phyloP scores from a whole-genome alignment of 2,797 vertebrate species.

The Emydoidea blandingii region DNA sequence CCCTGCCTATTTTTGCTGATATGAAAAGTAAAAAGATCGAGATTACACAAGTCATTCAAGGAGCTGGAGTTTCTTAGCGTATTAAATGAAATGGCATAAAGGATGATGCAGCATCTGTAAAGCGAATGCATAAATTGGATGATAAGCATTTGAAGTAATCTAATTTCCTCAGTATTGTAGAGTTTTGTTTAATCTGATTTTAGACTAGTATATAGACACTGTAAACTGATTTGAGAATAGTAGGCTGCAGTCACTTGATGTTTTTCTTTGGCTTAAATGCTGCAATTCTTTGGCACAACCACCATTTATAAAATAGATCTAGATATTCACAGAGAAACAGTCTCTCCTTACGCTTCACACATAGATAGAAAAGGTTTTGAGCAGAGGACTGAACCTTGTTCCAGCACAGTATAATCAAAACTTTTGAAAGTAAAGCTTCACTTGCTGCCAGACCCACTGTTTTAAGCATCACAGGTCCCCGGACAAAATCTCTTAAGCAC shows the following conservation, averaged over 20 bases:
- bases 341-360: background rate
- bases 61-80: constrained; percentile 13
- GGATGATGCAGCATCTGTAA: background rate
- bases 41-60: background rate
- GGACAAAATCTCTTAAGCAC: background rate
- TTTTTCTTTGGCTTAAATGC: constrained; percentile 38
- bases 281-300: constrained; percentile 21
- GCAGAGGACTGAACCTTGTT: background rate
- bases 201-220: constrained; percentile 10
- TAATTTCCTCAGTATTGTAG: constrained; percentile 18
- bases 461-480: background rate
- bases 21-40: constrained; percentile 22
- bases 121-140: background rate
- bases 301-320: constrained; percentile 24
- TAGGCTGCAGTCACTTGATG: background rate
- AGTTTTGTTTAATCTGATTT: constrained; percentile 39
- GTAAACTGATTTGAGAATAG: constrained; percentile 19
- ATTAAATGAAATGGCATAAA: constrained; percentile 28
- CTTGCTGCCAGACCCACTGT: background rate
- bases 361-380: background rate
- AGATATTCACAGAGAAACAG: constrained; percentile 3
- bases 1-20: constrained; percentile 15
- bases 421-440: background rate
- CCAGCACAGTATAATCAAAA: constrained; percentile 34
- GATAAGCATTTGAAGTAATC: constrained; percentile 29